phyloP scores from a whole-genome alignment of 1,140 invertebrate genomes.

The Macrosteles quadrilineatus region DNA sequence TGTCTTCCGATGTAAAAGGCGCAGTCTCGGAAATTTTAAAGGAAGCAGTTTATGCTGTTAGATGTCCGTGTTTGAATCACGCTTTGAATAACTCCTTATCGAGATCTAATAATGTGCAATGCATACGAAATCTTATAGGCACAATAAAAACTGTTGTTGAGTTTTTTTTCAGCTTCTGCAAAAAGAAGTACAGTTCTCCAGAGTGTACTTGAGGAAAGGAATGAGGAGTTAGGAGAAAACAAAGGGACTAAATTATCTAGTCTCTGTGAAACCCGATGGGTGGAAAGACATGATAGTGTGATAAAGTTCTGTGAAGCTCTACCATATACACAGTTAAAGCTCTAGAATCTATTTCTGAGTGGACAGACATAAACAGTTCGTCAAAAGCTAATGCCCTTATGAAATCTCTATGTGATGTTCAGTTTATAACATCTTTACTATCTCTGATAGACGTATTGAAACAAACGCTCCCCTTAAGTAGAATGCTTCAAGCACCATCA shows the following conservation, averaged over 20 bases:
- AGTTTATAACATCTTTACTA: too few species aligned
- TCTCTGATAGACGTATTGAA: not conserved
- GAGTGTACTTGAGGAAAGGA: not conserved
- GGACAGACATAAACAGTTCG: not conserved
- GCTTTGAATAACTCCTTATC: constrained; percentile 42
- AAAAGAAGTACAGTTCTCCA: constrained; percentile 32
- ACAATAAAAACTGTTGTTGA: constrained; percentile 40
- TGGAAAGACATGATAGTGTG: constrained; percentile 22
- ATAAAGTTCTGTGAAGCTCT: not conserved
- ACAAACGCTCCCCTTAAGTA: too few species aligned
- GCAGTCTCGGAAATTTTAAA: constrained; percentile 37
- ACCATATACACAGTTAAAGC: not conserved
- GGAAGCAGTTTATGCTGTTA: constrained; percentile 40
- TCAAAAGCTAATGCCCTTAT: not conserved
- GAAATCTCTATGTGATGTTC: not conserved
- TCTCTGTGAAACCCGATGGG: constrained; percentile 4
- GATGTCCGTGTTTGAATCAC: too few species aligned
- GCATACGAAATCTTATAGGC: constrained; percentile 30
- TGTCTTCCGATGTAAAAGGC: constrained; percentile 40
- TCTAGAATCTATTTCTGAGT: not conserved
- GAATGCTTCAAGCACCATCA: too few species aligned
- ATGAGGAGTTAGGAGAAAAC: too few species aligned
- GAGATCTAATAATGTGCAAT: constrained; percentile 31
- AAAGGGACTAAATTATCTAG: not conserved
- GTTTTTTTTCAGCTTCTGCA: constrained; percentile 42